Conservation (phyloP, 37 sponge, comb jelly and placozoan genomes). For the Spongia lamella region DNA sequence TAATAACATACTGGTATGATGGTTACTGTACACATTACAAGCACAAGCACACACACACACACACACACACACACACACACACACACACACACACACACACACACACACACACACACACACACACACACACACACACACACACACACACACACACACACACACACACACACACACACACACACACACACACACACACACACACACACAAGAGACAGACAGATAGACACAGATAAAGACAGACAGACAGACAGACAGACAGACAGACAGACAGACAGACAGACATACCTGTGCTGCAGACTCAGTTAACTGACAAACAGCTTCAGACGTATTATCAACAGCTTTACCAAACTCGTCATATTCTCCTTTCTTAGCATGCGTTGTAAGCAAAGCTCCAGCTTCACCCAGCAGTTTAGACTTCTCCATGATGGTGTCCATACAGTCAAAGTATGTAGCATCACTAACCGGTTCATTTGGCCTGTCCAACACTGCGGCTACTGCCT, state of each 20-base stretch:
- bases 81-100: too few relatives aligned
- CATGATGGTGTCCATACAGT: slow-evolving; percentile 87
- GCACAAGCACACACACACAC: slow-evolving; percentile 1
- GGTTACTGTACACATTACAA: too few relatives aligned
- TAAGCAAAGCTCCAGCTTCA: slow-evolving; percentile 63
- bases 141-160: too few relatives aligned
- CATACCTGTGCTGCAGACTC: slow-evolving; percentile 75
- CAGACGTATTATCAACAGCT: slow-evolving; percentile 52
- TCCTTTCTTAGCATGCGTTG: slow-evolving; percentile 68
- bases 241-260: not conserved
- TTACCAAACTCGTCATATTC: slow-evolving; percentile 58
- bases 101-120: too few relatives aligned
- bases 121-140: too few relatives aligned
- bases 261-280: not conserved
- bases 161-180: too few relatives aligned
- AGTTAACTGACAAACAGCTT: slow-evolving; percentile 72
- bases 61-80: too few relatives aligned
- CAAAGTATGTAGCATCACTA: slow-evolving; percentile 90
- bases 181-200: not conserved
- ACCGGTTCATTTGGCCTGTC: slow-evolving; percentile 92
- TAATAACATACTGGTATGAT: too few relatives aligned
- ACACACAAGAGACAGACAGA: too few relatives aligned
- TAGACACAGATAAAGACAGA: not conserved
- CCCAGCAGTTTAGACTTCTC: slow-evolving; percentile 84
- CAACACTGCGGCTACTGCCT: slow-evolving; percentile 74